A percentile compares a stretch with the other conserved stretches of the same genome.
Conservation (phyloP, 1,140 invertebrate genomes). For the Lordiphosa collinella region DNA sequence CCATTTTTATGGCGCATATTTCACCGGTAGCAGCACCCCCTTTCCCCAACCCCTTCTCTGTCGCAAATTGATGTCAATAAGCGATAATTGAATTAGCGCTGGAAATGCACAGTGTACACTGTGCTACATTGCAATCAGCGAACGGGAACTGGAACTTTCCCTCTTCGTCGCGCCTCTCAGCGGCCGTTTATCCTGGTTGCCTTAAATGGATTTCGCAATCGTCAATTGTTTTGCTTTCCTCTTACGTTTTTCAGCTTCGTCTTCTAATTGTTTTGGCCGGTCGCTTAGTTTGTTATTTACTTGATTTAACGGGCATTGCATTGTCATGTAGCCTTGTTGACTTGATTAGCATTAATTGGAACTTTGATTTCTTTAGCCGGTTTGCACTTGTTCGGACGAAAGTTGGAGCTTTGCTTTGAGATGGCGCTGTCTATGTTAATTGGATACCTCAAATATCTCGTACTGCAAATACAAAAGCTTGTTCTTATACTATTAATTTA, state of each 20-base stretch:
- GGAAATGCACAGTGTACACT: conserved; percentile 50
- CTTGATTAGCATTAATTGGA: conserved; percentile 57
- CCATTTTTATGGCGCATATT: conserved; percentile 33
- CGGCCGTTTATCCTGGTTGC: conserved; percentile 11
- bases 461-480: no score
- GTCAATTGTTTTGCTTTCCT: conserved; percentile 36
- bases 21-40: conserved; percentile 11
- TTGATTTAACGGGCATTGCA: conserved; percentile 28
- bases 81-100: conserved; percentile 57
- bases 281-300: conserved; percentile 45
- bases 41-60: conserved; percentile 3
- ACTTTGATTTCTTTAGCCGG: conserved; percentile 42
- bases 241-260: neutral
- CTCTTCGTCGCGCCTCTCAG: neutral
- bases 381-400: no score
- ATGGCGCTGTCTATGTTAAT: no score
- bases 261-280: conserved; percentile 40
- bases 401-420: no score
- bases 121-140: conserved; percentile 52
- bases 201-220: conserved; percentile 28
- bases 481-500: no score
- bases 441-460: no score
- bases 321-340: conserved; percentile 12
- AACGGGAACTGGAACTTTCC: neutral
- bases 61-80: conserved; percentile 57